Conservation (phyloP, 1,140 invertebrate species). For the Ooceraea biroi region DNA sequence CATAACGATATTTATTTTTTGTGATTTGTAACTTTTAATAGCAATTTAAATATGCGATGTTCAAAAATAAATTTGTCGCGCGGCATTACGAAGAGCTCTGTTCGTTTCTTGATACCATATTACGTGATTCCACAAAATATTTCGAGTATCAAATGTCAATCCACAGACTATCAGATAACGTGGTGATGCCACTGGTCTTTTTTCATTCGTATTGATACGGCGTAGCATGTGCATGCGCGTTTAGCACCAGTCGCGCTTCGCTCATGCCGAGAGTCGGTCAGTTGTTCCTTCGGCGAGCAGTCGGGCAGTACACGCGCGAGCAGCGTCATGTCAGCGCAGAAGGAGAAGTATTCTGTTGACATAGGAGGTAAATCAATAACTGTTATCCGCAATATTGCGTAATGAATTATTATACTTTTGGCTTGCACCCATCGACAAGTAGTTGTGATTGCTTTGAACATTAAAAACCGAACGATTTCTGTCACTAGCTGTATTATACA, state of each 20-base stretch:
- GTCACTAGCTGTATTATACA: neutral
- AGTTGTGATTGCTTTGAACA: neutral
- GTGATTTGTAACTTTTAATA: no score
- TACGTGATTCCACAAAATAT: no score
- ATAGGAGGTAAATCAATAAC: constrained; percentile 64
- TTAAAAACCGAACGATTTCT: neutral
- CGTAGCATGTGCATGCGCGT: neutral
- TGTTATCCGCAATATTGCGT: neutral
- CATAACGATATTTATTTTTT: no score
- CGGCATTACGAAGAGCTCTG: no score
- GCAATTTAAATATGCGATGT: no score
- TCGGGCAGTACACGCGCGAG: neutral
- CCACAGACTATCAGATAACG: no score
- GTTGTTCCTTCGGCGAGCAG: neutral
- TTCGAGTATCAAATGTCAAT: no score
- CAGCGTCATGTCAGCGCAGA: constrained; percentile 33
- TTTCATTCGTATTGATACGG: neutral
- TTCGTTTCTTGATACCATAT: no score
- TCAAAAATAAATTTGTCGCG: no score
- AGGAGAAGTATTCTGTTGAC: constrained; percentile 4
- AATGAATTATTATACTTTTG: neutral
- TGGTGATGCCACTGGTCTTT: neutral
- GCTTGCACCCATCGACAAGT: neutral
- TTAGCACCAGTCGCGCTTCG: neutral
- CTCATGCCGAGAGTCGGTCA: neutral